Evolutionary conservation across 30 jellyfish, hydroid and myxozoan species (phyloP).

Genomic region (Pelagia noctiluca): DNA sequence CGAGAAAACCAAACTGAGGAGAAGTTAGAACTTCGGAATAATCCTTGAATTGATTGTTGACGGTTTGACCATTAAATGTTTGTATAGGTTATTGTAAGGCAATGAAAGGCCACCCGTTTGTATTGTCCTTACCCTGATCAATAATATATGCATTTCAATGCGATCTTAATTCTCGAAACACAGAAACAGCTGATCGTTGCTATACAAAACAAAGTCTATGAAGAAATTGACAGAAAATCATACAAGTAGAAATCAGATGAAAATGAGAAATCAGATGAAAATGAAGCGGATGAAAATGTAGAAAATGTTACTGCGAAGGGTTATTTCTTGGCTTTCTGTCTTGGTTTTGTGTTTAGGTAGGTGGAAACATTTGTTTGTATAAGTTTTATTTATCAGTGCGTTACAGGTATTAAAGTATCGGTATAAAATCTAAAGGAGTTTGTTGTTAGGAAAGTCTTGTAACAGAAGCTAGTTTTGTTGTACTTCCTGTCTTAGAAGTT

Average conservation of each 20-base stretch:
- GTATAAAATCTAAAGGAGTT: too few relatives aligned
- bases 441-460: too few relatives aligned
- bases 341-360: neutral
- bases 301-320: neutral
- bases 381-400: too few relatives aligned
- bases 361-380: too few relatives aligned
- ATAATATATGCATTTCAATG: conserved; percentile 55
- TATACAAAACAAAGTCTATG: neutral
- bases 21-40: too few relatives aligned
- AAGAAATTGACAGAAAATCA: neutral
- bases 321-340: neutral
- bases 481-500: too few relatives aligned
- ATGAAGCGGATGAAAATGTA: neutral
- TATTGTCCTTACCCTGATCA: conserved; percentile 66
- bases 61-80: conserved; percentile 28
- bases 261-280: neutral
- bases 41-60: conserved; percentile 5
- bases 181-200: neutral
- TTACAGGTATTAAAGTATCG: too few relatives aligned
- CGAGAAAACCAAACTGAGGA: too few relatives aligned
- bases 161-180: neutral
- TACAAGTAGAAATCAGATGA: neutral
- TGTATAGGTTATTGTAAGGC: conserved; percentile 24
- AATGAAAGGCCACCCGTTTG: conserved; percentile 63
- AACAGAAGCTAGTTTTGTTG: too few relatives aligned